phyloP scores from a whole-genome alignment of 1,140 invertebrate genomes.

The Ganaspis sp. region DNA sequence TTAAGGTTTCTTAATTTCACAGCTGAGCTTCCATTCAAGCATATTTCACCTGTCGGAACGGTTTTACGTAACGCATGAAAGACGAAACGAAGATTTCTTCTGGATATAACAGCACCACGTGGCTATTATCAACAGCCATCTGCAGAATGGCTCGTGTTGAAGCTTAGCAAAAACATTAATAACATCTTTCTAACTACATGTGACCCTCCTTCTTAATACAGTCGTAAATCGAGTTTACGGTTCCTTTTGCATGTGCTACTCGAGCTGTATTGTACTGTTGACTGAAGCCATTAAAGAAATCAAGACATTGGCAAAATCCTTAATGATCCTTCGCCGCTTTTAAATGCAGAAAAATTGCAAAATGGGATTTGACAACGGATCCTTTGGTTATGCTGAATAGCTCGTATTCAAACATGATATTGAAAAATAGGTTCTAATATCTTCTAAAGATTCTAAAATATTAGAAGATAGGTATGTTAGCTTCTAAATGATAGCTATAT shows the following conservation, averaged over 20 bases:
- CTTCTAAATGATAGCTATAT: no score
- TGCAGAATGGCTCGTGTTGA: constrained; percentile 36
- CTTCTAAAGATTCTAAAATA: constrained; percentile 43
- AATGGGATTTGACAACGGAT: constrained; percentile 57
- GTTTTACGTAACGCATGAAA: neutral
- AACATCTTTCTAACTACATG: constrained; percentile 31
- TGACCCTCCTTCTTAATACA: constrained; percentile 31
- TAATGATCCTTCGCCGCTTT: neutral
- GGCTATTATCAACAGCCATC: constrained; percentile 39
- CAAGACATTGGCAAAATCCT: neutral
- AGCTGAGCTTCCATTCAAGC: neutral
- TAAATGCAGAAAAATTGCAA: neutral
- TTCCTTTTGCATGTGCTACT: neutral
- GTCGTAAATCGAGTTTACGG: constrained; percentile 35
- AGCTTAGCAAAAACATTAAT: constrained; percentile 38
- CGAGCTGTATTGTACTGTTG: neutral
- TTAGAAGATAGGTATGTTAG: no score
- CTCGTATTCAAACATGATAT: no score
- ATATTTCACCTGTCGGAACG: constrained; percentile 5
- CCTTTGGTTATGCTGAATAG: no score
- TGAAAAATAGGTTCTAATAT: no score
- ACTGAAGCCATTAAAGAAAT: neutral
- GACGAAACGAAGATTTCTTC: neutral
- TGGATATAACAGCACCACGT: constrained; percentile 30
- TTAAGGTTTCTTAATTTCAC: neutral